A percentile compares a stretch with the other conserved stretches of the same genome.
phyloP scores from a whole-genome alignment of 2,888 invertebrate genomes.

The Phasia obesa region DNA sequence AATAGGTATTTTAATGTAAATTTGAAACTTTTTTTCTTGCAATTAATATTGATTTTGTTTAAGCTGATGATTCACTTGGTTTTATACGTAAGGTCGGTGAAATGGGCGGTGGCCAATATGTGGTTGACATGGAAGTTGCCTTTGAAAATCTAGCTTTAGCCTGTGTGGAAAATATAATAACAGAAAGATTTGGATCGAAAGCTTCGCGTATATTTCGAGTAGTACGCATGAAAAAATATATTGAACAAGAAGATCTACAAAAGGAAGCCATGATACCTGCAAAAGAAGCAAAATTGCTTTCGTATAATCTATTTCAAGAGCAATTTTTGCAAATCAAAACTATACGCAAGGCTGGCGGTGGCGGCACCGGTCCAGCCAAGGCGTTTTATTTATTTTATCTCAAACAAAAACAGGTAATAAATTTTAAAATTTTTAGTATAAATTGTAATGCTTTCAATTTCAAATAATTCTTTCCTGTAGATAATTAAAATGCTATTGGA shows the following conservation, averaged over 20 bases:
- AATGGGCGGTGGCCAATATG: slow-evolving; percentile 91
- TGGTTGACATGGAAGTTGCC: slow-evolving; percentile 88
- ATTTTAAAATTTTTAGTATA: too few relatives aligned
- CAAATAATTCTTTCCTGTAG: slow-evolving; percentile 78
- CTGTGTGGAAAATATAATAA: slow-evolving; percentile 89
- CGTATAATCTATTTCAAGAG: slow-evolving; percentile 92
- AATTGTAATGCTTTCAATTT: neutral
- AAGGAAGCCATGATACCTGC: slow-evolving; percentile 96
- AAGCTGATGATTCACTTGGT: slow-evolving; percentile 90
- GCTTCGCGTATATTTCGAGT: slow-evolving; percentile 94
- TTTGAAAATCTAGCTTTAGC: slow-evolving; percentile 88
- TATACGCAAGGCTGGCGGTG: slow-evolving; percentile 87
- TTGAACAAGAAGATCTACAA: slow-evolving; percentile 96
- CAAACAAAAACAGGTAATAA: slow-evolving; percentile 85
- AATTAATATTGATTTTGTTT: slow-evolving; percentile 4
- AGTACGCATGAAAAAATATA: slow-evolving; percentile 89
- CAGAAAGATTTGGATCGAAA: slow-evolving; percentile 93
- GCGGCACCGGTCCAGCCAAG: slow-evolving; percentile 90
- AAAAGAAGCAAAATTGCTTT: slow-evolving; percentile 94
- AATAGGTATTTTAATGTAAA: slow-evolving; percentile 83
- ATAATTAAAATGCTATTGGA: slow-evolving; percentile 88
- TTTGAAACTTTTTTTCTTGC: neutral
- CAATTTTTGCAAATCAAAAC: slow-evolving; percentile 84
- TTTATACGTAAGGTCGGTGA: slow-evolving; percentile 91
- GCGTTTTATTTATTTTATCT: slow-evolving; percentile 90